Base-by-base conservation (phyloP, 2,797 vertebrate genomes). In the Siniperca scherzeri region DNA sequence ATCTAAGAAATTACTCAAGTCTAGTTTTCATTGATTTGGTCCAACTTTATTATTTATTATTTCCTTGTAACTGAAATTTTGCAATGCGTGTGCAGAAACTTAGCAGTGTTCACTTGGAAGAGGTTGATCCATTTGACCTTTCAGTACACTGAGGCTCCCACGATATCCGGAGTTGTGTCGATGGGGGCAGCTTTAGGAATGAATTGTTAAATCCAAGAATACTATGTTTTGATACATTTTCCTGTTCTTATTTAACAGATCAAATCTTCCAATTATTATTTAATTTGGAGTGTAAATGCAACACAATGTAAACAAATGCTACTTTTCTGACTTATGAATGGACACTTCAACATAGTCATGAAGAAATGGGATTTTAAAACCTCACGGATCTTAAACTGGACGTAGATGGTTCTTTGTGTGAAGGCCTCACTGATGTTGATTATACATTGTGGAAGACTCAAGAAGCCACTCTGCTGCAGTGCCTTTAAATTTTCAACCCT, bases 391-490 rank as follows among this genome's bases (percentile, higher is more conserved):
- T 70, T 76, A 75, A 87, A 74, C 65, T 66, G 81, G 83, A 76
- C 55, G 40, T 53, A 42, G 69, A 73, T 77, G 73, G 73, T 40
- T 85, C 66, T 81, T 40, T 59, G 79, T 61, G 73, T 78, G 85
- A 84, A 84, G 74, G 90, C 87, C 87, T 87, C 77, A 56, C 78
- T 87, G 82, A 91, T 85, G 89, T 21, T 89, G 89, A 92, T 92
- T 87, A 86, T 74, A 94, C 75, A 60, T 60, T 86, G 89, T 90
- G 93, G 94, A 94, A 94, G 93, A 92, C 93, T 84, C 42, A 21
- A 89, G 88, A 92, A 91, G 87, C 87, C 91, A 53, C 83, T 81
- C 74, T 67, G 86, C 84, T 84, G 88, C 88, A 85, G 86, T 56
- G 85, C 87, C 81, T 82, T 80, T 73, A 84, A 80, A 84, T 84